A percentile compares a stretch with the other conserved stretches of the same genome.
These are phyloP conservation scores for Brachynemurus nebulosus DNA, from an alignment of 2,888 invertebrate genomes.

Conservation along the genomic window DNA sequence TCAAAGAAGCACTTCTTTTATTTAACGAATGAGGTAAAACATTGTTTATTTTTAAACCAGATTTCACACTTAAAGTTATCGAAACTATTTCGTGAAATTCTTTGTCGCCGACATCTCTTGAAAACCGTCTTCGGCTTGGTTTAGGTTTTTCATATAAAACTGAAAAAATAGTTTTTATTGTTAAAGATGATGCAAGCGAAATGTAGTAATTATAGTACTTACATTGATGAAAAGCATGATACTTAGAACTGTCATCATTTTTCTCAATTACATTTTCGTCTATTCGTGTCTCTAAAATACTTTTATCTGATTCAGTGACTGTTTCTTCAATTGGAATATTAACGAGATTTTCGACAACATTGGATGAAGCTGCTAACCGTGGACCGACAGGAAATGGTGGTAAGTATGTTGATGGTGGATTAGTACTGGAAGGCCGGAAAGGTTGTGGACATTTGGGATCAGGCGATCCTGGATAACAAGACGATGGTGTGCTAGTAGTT, in stretches of 20 bases:
- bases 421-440: slow-evolving; percentile 18
- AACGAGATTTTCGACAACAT: slow-evolving; percentile 17
- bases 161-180: no score
- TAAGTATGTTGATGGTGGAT: slow-evolving; percentile 30
- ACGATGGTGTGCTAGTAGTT: slow-evolving; percentile 23
- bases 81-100: slow-evolving; percentile 17
- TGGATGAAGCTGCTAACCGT: slow-evolving; percentile 11
- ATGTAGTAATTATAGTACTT: no score
- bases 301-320: slow-evolving; percentile 19
- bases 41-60: slow-evolving; percentile 8
- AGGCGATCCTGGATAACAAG: slow-evolving; percentile 32
- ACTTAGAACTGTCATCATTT: slow-evolving; percentile 23
- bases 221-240: slow-evolving; percentile 27
- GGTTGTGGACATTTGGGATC: slow-evolving; percentile 30
- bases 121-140: slow-evolving; percentile 26
- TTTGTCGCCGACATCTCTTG: slow-evolving; percentile 11
- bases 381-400: slow-evolving; percentile 31
- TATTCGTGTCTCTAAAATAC: slow-evolving; percentile 25
- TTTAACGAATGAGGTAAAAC: not conserved
- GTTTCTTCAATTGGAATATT: slow-evolving; percentile 25
- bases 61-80: slow-evolving; percentile 19
- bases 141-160: slow-evolving; percentile 32
- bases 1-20: not conserved
- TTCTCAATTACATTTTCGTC: slow-evolving; percentile 16
- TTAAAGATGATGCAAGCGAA: no score